Percentiles rank a stretch among this genome's conserved stretches.
Conservation (phyloP, 2,797 vertebrate species). For the Bradypus variegatus region DNA sequence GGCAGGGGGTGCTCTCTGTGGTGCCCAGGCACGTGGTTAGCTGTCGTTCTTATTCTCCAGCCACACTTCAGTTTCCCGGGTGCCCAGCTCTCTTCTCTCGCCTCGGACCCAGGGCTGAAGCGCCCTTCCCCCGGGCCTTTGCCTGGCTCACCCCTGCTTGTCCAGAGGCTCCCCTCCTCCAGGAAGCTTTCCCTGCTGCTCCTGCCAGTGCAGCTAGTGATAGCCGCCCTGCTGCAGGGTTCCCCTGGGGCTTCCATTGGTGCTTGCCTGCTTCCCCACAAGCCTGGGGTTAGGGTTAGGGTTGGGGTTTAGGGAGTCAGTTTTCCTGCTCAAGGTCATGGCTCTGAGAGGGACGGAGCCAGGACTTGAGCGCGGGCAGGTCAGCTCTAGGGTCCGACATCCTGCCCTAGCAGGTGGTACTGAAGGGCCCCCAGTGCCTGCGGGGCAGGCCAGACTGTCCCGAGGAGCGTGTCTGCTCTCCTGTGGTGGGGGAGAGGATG, state of each 20-base stretch:
- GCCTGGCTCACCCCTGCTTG: not conserved
- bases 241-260: not conserved
- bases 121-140: not conserved
- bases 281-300: too few relatives aligned
- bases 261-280: not conserved
- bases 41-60: not conserved
- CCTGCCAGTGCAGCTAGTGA: not conserved
- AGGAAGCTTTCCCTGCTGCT: not conserved
- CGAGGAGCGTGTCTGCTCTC: not conserved
- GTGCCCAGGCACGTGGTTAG: fast-evolving
- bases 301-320: not conserved
- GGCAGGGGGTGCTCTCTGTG: not conserved
- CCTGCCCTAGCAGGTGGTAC: not conserved
- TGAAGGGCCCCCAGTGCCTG: not conserved
- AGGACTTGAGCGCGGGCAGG: not conserved
- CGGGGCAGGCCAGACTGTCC: not conserved
- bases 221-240: not conserved
- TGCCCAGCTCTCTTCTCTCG: not conserved
- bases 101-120: not conserved
- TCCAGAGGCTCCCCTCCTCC: not conserved
- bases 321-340: not conserved
- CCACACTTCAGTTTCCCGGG: not conserved
- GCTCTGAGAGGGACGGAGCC: not conserved
- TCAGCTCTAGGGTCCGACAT: not conserved
- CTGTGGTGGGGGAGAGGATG: not conserved